These are phyloP conservation scores for Aepyceros melampus DNA, from an alignment of 2,113 vertebrate species.

Conservation along the genomic window DNA sequence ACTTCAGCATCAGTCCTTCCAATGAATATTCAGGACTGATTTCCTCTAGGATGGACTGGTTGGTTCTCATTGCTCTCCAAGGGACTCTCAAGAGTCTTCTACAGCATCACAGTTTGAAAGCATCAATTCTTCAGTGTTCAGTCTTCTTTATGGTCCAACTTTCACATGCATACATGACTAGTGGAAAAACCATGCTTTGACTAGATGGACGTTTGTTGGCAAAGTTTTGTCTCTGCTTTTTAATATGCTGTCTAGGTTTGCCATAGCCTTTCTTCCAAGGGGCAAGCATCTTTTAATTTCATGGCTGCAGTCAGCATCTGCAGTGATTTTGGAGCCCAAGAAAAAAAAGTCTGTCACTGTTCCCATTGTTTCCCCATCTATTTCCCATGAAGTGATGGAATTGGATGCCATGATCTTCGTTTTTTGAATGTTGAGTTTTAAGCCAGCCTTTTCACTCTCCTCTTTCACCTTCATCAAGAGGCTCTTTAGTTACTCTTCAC, in stretches of 20 bases:
- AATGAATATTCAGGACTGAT: background rate
- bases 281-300: background rate
- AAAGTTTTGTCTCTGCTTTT: background rate
- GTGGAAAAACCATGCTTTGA: background rate
- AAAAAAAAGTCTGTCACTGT: background rate
- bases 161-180: background rate
- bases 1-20: background rate
- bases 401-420: background rate
- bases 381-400: background rate
- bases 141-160: background rate
- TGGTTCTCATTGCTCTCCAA: background rate
- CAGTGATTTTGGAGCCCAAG: background rate
- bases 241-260: background rate
- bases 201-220: background rate
- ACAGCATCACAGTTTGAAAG: background rate
- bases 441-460: background rate
- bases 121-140: fast-evolving
- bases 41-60: background rate
- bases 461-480: background rate
- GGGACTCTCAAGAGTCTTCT: background rate
- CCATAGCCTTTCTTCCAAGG: background rate
- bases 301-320: background rate
- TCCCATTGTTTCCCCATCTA: background rate
- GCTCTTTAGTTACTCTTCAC: background rate
- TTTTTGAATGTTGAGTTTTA: background rate